Conservation (phyloP, 1,140 invertebrate genomes). For the Papilio polytes region DNA sequence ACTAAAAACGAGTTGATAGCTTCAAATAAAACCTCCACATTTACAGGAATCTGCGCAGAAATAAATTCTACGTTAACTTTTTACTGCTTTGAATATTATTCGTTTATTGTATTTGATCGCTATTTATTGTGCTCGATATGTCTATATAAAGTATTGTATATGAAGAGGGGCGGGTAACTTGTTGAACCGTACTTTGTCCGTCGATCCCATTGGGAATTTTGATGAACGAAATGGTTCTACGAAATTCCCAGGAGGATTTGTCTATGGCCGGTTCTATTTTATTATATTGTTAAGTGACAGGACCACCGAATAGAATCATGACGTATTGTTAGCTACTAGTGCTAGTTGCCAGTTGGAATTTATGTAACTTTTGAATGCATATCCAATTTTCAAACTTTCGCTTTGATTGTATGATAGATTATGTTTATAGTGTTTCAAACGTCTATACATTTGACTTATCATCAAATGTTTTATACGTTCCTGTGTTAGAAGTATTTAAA, state of each 20-base stretch:
- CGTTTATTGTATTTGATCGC: background rate
- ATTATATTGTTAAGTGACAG: slow-evolving; percentile 13
- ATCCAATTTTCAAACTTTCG: too few relatives aligned
- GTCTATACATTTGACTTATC: too few relatives aligned
- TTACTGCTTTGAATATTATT: background rate
- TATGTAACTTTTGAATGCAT: background rate
- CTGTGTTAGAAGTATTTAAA: background rate
- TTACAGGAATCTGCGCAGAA: background rate
- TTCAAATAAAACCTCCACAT: background rate
- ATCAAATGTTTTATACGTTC: background rate
- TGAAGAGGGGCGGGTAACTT: background rate
- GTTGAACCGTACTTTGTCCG: slow-evolving; percentile 22
- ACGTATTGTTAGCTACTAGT: background rate
- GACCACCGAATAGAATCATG: background rate
- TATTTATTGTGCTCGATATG: background rate
- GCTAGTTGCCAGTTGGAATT: background rate
- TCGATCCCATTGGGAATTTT: slow-evolving; percentile 20
- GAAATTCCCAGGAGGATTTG: background rate
- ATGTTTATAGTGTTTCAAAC: too few relatives aligned
- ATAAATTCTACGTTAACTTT: background rate
- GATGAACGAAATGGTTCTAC: slow-evolving; percentile 22
- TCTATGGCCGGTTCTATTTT: slow-evolving; percentile 9
- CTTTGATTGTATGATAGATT: too few relatives aligned
- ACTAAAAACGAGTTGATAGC: background rate
- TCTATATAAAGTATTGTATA: slow-evolving; percentile 10